Base-by-base conservation (phyloP, 2,888 invertebrate genomes). In the Microctonus brassicae region DNA sequence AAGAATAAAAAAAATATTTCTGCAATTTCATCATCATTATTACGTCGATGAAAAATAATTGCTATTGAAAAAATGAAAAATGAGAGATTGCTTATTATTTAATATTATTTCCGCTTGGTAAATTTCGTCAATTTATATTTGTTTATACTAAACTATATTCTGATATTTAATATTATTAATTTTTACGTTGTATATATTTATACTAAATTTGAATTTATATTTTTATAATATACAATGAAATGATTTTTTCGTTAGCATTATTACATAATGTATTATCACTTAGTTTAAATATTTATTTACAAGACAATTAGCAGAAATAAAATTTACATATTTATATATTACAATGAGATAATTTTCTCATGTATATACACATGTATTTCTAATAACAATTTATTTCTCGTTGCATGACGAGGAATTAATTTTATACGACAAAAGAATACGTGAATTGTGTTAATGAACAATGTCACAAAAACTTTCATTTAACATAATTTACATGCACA, bases 251-350 rank as follows among this genome's bases (percentile, higher is more conserved):
- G 22, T 24, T 55, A 26, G 22, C 3, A 24, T 22, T 17, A 22
- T 24, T 24, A 55, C 26, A 74, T 2, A 62, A 36, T 29, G 55
- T 39, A 34, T 61, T 34, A 67, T 6, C 57, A 34, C 26, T 75
- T 75, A 80, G 84, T 81, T 81, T 80, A 82, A 83, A 82, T 81
- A 86, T 86, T 86, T 86, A 87, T 87, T 86, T 86, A 85, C 86
- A 86, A 80, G 80, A 80, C 70, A 73, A 77, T 5, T 5, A 29
- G 7, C 3, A 7, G 29, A 63, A 79, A n/a, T 17, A 47, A 17
- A 47, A 80, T 82, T 81, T 80, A 80, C 80, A 81, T 73, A 79
- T 69, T 78, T 33, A 67, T 33, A 67, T 29, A 17, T 47, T 36
- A n/a, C 57, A 22, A 62, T 11, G n/a, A 62, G 39, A 62, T 13